Conservation (phyloP, 1,140 invertebrate genomes). For the Diorhabda elongata region DNA sequence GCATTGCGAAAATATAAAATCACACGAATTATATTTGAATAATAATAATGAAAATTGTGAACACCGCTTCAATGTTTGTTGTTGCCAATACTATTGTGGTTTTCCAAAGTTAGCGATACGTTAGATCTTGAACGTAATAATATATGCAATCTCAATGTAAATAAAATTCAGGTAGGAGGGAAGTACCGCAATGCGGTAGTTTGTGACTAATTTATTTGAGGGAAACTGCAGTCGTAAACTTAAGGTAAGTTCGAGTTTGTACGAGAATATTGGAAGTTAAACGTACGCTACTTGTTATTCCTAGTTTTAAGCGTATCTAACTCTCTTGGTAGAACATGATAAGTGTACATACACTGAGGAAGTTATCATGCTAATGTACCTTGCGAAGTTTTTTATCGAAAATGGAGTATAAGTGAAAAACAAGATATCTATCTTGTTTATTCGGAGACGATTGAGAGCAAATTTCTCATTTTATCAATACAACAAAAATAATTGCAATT, state of each 20-base stretch:
- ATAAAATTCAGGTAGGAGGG: not conserved
- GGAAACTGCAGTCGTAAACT: not conserved
- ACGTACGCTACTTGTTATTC: not conserved
- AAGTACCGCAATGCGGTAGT: not conserved
- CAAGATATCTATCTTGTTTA: too few species aligned
- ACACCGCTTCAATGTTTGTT: too few species aligned
- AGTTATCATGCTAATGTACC: too few species aligned
- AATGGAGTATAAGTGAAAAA: too few species aligned
- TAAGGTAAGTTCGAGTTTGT: not conserved
- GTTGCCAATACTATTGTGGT: too few species aligned
- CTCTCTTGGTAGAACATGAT: not conserved
- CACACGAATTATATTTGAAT: too few species aligned
- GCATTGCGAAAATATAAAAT: too few species aligned
- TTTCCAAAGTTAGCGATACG: not conserved
- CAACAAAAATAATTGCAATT: too few species aligned
- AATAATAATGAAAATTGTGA: too few species aligned
- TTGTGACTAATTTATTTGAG: not conserved
- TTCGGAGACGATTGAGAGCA: too few species aligned
- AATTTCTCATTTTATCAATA: too few species aligned
- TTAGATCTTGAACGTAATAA: not conserved
- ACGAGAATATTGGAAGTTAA: not conserved
- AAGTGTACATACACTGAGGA: not conserved
- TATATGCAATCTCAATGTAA: not conserved
- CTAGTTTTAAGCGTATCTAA: not conserved
- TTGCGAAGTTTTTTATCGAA: too few species aligned